These are phyloP conservation scores for Edolisoma coerulescens DNA, from an alignment of 2,113 vertebrate genomes.

Conservation along the genomic window DNA sequence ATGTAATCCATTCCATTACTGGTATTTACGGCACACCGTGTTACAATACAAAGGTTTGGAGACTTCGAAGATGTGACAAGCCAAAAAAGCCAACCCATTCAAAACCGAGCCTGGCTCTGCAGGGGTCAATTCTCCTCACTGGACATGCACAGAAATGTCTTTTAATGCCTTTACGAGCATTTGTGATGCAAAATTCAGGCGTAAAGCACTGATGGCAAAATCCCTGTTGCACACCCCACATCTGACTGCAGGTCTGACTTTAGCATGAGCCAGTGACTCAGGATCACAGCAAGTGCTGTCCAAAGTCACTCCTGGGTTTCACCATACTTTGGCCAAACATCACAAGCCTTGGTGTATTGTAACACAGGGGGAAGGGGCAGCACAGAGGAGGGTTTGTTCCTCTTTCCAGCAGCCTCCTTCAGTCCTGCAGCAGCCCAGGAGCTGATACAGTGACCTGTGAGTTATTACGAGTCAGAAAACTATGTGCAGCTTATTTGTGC, in stretches of 20 bases:
- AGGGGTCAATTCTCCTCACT: background rate
- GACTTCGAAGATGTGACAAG: conserved; percentile 5
- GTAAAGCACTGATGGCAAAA: background rate
- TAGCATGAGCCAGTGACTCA: background rate
- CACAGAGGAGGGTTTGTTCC: background rate
- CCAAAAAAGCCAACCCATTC: background rate
- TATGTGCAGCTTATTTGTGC: background rate
- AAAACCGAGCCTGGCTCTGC: background rate
- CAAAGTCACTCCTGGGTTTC: conserved; percentile 1
- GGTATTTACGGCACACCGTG: conserved; percentile 7
- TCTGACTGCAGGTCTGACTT: background rate
- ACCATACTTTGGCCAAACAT: background rate
- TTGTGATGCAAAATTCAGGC: background rate
- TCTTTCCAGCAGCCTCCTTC: background rate
- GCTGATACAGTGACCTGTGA: background rate
- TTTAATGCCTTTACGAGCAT: background rate
- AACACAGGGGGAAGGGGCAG: background rate
- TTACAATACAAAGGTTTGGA: conserved; percentile 25
- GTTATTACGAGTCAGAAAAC: background rate
- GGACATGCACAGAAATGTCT: background rate
- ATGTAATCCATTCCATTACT: conserved; percentile 56
- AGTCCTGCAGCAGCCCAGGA: background rate
- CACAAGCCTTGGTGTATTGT: background rate
- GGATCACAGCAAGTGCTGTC: background rate
- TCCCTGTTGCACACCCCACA: background rate